phyloP scores from a whole-genome alignment of 2,113 vertebrate genomes.

The Tenebrosternarchus preto region DNA sequence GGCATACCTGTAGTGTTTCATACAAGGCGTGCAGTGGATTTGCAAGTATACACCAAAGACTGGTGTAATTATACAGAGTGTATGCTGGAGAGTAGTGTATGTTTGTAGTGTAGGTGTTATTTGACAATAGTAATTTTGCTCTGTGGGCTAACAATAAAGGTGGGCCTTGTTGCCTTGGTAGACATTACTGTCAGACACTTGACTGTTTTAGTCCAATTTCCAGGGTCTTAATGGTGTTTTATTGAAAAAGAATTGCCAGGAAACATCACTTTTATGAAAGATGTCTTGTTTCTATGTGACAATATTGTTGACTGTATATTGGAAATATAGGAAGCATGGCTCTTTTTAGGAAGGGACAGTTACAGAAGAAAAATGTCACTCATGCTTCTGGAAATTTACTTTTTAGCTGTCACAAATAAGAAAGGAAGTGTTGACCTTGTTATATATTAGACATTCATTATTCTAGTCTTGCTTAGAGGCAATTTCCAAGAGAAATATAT shows the following conservation, averaged over 20 bases:
- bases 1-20: slow-evolving; percentile 14
- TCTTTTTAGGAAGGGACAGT: neutral
- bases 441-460: slow-evolving; percentile 11
- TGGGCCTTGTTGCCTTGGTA: neutral
- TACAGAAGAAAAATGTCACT: neutral
- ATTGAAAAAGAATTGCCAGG: neutral
- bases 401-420: neutral
- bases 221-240: slow-evolving; percentile 9
- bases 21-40: neutral
- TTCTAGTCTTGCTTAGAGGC: neutral
- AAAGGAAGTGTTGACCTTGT: neutral
- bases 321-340: neutral
- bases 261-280: neutral
- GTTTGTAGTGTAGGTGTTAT: slow-evolving; percentile 42
- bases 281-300: neutral
- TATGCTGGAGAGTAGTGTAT: slow-evolving; percentile 9
- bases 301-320: neutral
- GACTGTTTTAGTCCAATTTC: slow-evolving; percentile 6
- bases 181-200: slow-evolving; percentile 24
- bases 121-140: slow-evolving; percentile 39
- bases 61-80: slow-evolving; percentile 36
- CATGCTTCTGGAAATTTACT: neutral
- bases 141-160: slow-evolving; percentile 34
- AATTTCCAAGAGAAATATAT: neutral
- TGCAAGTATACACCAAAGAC: slow-evolving; percentile 12